Evolutionary conservation across 2,888 invertebrate species (phyloP), one percentile per base, ranked within the genome.

Genomic region (Coenonympha arcania): DNA sequence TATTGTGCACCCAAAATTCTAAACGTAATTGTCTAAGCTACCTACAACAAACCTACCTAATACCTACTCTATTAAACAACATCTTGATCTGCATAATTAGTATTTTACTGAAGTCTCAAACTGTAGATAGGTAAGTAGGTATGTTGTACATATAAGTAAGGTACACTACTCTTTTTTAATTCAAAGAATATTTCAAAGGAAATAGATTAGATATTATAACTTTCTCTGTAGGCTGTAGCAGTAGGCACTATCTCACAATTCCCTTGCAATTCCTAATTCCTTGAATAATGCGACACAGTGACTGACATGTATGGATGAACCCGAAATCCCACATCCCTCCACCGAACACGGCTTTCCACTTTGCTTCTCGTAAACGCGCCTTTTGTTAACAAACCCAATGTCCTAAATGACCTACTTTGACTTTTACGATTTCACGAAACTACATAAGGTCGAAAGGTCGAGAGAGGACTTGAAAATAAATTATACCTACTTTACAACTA

Each of bases 401-500:
- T 45, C 28, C 31, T n/a, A 22, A 33, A 8, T n/a, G n/a, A n/a
- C n/a, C 22, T 43, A 39, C 39, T 39, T 39, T 24, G 13, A 15
- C 31, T 31, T 28, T 41, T 37, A 50, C 30, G 20, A 34, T 18
- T 39, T 18, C 40, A 24, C 42, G 40, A 37, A 30, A 33, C 39
- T 41, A n/a, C n/a, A n/a, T n/a, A 18, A 30, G 41, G 41, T 30
- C 41, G 30, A 41, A 19, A 30, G 9, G 4, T 39, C 15, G 15
- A 15, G 15, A 24, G 5, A 9, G 22, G 22, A 15, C 2, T 9
- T 16, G 24, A 9, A 24, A 9, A 6, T 24, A 24, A 24, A 24
- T 24, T 24, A 8, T 26, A 24, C 24, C 96, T 60, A 90, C 88
- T n/a, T n/a, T n/a, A n/a, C n/a, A n/a, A n/a, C n/a, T n/a, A n/a